A percentile compares a stretch with the other conserved stretches of the same genome.
phyloP scores from a whole-genome alignment of 2,797 vertebrate species.

The Eleutherodactylus coqui region DNA sequence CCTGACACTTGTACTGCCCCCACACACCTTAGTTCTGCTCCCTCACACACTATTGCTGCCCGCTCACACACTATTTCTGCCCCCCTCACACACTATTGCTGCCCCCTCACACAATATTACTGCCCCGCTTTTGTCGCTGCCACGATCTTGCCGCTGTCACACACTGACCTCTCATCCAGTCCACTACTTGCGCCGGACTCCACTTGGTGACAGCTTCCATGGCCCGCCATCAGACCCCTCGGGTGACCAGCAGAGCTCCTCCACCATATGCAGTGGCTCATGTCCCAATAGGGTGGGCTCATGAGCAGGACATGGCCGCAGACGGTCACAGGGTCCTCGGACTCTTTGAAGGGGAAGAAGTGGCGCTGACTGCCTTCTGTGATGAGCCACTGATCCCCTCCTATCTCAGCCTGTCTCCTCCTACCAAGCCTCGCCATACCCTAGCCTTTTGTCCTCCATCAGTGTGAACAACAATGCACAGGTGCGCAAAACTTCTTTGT shows the following conservation, averaged over 20 bases:
- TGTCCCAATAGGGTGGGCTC: conserved; percentile 32
- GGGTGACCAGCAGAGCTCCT: neutral
- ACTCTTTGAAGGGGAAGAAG: neutral
- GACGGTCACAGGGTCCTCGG: neutral
- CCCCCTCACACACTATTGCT: no score
- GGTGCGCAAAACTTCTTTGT: no score
- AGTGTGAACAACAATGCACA: no score
- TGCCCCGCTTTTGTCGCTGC: no score
- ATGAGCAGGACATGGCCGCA: neutral
- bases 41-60: no score
- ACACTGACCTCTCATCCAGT: conserved; percentile 49
- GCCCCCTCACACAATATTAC: neutral
- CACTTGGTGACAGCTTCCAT: conserved; percentile 56
- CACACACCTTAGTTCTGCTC: no score
- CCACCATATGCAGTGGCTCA: neutral
- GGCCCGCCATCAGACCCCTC: neutral
- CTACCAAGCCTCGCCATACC: neutral
- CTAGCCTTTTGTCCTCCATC: neutral
- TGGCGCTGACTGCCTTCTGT: neutral
- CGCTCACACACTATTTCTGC: no score
- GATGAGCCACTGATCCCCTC: conserved; percentile 27
- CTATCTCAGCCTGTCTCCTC: conserved; percentile 22
- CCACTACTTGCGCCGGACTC: conserved; percentile 50
- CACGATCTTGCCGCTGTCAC: no score
- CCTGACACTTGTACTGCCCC: no score